phyloP scores from a whole-genome alignment of 2,113 vertebrate genomes.

The Pan paniscus region DNA sequence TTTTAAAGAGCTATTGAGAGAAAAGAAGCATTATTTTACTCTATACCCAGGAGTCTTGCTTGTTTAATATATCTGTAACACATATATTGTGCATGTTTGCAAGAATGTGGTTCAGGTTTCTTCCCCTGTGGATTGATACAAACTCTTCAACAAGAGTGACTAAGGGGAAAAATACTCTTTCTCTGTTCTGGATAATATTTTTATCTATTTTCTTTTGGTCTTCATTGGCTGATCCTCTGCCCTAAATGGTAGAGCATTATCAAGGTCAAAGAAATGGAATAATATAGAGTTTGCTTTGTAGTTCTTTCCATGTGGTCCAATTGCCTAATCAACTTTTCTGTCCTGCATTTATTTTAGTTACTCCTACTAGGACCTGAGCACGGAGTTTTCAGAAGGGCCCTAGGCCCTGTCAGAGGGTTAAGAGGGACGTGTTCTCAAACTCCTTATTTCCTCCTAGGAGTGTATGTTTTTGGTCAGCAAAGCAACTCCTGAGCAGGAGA shows the following conservation, averaged over 20 bases:
- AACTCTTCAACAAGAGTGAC: not conserved
- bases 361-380: not conserved
- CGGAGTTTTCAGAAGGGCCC: not conserved
- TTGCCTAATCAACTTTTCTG: not conserved
- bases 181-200: slow-evolving; percentile 26
- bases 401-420: not conserved
- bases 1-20: slow-evolving; percentile 2
- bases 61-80: not conserved
- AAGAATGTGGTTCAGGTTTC: not conserved
- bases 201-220: not conserved
- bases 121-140: not conserved
- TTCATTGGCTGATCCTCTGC: not conserved
- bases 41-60: not conserved
- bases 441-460: not conserved
- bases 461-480: slow-evolving; percentile 2
- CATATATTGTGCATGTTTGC: not conserved
- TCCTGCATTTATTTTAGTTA: not conserved
- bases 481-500: not conserved
- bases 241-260: not conserved
- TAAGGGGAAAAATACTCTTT: not conserved
- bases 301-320: not conserved
- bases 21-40: not conserved
- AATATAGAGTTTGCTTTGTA: not conserved
- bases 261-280: not conserved
- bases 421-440: not conserved